Percentiles rank a stretch among this genome's conserved stretches.
Conservation (phyloP, 1,140 invertebrate species). For the Sinella curviseta region DNA sequence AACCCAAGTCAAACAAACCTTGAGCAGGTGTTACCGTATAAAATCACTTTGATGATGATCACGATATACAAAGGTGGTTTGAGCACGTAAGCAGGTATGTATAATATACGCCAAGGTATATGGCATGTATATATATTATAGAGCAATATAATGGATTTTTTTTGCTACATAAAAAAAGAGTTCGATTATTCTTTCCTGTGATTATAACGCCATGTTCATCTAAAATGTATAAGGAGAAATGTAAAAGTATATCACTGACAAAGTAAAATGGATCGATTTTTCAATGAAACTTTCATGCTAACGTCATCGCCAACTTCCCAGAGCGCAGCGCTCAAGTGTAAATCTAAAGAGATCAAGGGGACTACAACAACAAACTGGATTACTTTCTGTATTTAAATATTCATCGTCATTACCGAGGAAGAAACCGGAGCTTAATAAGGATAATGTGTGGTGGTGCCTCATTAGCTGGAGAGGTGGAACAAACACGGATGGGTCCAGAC, state of each 20-base stretch:
- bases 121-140: no score
- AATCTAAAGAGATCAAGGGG: neutral
- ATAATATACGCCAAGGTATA: no score
- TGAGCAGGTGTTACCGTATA: constrained; percentile 20
- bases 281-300: neutral
- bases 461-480: neutral
- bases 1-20: constrained; percentile 13
- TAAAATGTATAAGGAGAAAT: no score
- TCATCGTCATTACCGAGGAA: neutral
- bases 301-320: neutral
- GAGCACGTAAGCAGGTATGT: no score
- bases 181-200: no score
- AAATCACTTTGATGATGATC: neutral
- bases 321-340: no score
- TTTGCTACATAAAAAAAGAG: no score
- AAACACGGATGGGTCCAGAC: neutral
- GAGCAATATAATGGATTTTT: no score
- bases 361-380: neutral
- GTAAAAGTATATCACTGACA: neutral
- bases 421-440: neutral
- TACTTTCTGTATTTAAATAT: constrained; percentile 5
- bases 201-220: no score
- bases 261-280: neutral
- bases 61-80: neutral
- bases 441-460: neutral